A percentile compares a stretch with the other conserved stretches of the same genome.
These are phyloP conservation scores for Lepilemur ruficaudatus DNA, from an alignment of 2,797 vertebrate species.

Conservation along the genomic window DNA sequence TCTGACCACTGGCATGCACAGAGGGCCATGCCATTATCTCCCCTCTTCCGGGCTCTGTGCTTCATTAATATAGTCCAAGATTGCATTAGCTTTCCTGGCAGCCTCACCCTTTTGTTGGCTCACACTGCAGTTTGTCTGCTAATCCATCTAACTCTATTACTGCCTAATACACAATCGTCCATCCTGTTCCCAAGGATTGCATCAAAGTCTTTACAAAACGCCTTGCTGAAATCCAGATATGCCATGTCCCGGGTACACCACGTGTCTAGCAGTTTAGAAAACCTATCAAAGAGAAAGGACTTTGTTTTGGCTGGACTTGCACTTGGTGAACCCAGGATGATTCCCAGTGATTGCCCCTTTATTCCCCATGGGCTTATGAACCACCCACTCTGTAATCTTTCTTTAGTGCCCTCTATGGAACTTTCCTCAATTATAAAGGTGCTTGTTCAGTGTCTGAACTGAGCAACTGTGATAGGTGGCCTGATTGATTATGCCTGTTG, in stretches of 20 bases:
- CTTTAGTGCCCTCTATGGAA: neutral
- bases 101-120: neutral
- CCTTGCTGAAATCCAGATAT: neutral
- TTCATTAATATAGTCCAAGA: neutral
- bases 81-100: neutral
- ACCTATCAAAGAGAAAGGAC: neutral
- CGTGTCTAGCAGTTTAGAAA: neutral
- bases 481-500: neutral
- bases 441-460: constrained; percentile 28
- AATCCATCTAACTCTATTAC: constrained; percentile 39
- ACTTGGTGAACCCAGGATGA: constrained; percentile 22
- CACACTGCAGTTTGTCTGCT: constrained; percentile 14
- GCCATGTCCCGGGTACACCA: neutral
- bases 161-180: constrained; percentile 1
- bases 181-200: neutral
- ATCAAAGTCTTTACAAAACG: constrained; percentile 12
- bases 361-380: neutral
- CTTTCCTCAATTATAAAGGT: neutral
- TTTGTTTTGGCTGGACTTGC: neutral
- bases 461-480: neutral
- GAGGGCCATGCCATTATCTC: neutral
- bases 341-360: neutral
- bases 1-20: neutral
- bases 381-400: neutral
- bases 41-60: neutral